A percentile compares a stretch with the other conserved stretches of the same genome.
phyloP scores from a whole-genome alignment of 2,113 vertebrate genomes.

The Campylomormyrus tamandua region DNA sequence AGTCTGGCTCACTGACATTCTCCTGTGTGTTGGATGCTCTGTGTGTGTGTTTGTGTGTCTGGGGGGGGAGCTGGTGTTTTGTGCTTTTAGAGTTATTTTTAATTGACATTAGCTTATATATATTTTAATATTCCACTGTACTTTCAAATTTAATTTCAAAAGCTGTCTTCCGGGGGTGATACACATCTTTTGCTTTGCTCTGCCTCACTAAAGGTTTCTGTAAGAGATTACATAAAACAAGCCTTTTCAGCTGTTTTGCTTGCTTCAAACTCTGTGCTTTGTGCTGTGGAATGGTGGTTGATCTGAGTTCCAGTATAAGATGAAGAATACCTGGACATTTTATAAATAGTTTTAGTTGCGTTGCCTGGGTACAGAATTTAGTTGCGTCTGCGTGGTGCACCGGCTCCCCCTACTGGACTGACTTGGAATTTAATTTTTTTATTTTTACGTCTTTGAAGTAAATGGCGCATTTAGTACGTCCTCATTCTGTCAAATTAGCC shows the following conservation, averaged over 20 bases:
- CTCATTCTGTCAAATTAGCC: neutral
- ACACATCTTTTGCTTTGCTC: neutral
- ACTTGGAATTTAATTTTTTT: neutral
- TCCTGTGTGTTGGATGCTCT: neutral
- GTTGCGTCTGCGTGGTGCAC: neutral
- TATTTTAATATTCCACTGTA: neutral
- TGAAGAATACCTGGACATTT: neutral
- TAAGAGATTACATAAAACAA: neutral
- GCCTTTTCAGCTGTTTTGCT: neutral
- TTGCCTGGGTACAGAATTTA: neutral
- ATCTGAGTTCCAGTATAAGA: neutral
- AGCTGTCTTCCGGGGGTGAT: neutral
- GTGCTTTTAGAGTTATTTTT: neutral
- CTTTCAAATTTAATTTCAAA: neutral
- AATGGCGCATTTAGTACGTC: neutral
- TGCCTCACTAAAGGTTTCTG: neutral
- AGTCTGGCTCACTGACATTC: conserved; percentile 53
- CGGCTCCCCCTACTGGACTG: neutral
- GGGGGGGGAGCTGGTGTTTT: neutral
- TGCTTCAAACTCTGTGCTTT: neutral
- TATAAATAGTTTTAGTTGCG: neutral
- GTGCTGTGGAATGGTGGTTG: neutral
- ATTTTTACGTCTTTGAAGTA: neutral
- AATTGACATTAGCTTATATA: neutral
- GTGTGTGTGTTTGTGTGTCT: neutral